Evolutionary conservation across 2,888 invertebrate species (phyloP), one percentile per base, ranked within the genome.

Genomic region (Meliscaeva auricollis): DNA sequence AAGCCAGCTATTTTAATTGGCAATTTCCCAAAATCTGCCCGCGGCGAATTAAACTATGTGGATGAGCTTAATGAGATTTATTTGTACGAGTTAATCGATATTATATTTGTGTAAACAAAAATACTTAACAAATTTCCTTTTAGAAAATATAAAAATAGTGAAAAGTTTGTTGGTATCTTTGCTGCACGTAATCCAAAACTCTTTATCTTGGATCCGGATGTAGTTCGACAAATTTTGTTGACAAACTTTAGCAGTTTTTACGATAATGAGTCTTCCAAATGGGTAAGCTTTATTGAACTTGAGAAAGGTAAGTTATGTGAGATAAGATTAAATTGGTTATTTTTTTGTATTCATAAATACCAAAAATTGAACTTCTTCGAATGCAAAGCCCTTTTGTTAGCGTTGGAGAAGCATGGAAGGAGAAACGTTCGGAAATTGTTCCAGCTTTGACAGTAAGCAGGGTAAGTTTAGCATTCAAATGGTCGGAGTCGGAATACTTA

Each of bases 371-470:
- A 13, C 58, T 87, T 20, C 52, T 89, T 48, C 83, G 89, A 20
- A n/a, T 60, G 87, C 72, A 70, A 74, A 93, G 93, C 89, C 93
- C 93, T 0, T 93, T 94, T 87, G 89, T 91, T 3, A 88, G 93
- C 1, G 91, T 90, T 26, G 93, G 93, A 0, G 89, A 91, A 11
- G 89, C 91, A 84, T 93, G 94, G 94, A 93, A 93, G 83, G 89
- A 90, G 0, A 89, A 92, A 15, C 90, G 94, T 30, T 87, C 89
- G 0, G 92, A 93, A 82, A 83, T 93, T 17, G 92, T 93, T 2
- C 92, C 93, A 0, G 92, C 92, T 3, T 92, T 94, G 52, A 93
- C 93, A 0, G 90, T 90, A 1, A 93, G 91, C 44, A 93, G 93
- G 88, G 92, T 93, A 89, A 85, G 74, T 60, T 9, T 22, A 13